Evolutionary conservation across 2,113 vertebrate genomes (phyloP).

Genomic region (Genyomyrus donnyi): DNA sequence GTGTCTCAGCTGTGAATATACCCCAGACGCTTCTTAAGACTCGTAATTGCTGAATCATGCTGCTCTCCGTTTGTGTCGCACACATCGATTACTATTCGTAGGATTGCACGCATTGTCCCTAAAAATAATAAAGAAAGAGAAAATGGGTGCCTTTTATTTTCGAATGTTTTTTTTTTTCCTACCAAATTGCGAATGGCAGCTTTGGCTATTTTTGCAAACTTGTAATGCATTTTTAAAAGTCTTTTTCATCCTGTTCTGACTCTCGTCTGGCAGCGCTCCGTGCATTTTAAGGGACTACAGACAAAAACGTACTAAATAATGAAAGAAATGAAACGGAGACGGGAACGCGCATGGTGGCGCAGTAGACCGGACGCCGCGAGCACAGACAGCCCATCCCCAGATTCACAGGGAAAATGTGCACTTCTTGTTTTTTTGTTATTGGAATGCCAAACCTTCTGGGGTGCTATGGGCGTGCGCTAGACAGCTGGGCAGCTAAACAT

Average conservation of each 20-base stretch:
- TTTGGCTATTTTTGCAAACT: conserved; percentile 3
- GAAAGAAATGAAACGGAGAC: not conserved
- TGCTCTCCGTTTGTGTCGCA: not conserved
- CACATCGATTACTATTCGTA: not conserved
- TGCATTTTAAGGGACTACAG: not conserved
- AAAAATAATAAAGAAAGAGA: not conserved
- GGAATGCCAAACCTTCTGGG: not conserved
- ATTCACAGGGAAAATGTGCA: not conserved
- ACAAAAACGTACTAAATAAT: not conserved
- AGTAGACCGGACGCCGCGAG: not conserved
- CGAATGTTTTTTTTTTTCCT: not conserved
- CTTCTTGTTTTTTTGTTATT: not conserved
- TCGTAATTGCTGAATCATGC: not conserved
- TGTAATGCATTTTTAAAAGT: not conserved
- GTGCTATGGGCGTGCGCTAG: not conserved
- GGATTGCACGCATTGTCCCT: not conserved
- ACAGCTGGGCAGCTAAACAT: not conserved
- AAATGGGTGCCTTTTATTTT: not conserved
- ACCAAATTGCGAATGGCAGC: not conserved
- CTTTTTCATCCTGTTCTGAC: not conserved
- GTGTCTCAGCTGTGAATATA: not conserved
- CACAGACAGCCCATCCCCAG: not conserved
- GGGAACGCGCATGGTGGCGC: not conserved
- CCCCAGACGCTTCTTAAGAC: not conserved
- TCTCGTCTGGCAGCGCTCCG: not conserved